Evolutionary conservation across 2,888 invertebrate genomes (phyloP).

Genomic region (Gisinianus flammeolus): DNA sequence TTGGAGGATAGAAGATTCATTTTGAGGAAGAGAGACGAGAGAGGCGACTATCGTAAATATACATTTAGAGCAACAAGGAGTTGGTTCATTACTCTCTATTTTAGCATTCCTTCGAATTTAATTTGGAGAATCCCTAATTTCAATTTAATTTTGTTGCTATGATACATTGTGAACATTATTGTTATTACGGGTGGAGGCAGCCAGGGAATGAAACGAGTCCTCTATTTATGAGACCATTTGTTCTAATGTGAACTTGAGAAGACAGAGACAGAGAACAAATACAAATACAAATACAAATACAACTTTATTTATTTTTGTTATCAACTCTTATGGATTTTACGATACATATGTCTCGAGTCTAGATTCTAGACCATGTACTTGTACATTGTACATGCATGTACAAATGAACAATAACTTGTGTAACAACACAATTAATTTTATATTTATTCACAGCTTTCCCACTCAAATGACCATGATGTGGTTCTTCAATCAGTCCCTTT

Average conservation of each 20-base stretch:
- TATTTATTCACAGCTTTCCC: slow-evolving; percentile 67
- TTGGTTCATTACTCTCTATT: slow-evolving; percentile 14
- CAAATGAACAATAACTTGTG: too few species aligned
- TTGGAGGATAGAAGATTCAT: not conserved
- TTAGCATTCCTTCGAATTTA: slow-evolving; percentile 21
- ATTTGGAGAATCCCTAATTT: slow-evolving; percentile 18
- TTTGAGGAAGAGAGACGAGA: not conserved
- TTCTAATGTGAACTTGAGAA: too few species aligned
- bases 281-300: too few species aligned
- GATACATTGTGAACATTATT: slow-evolving; percentile 20
- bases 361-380: too few species aligned
- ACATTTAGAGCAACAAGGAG: slow-evolving; percentile 22
- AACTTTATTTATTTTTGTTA: too few species aligned
- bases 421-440: too few species aligned
- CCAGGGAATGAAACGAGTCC: too few species aligned
- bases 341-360: too few species aligned
- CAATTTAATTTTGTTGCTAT: slow-evolving; percentile 31
- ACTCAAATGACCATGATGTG: slow-evolving; percentile 71
- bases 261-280: too few species aligned
- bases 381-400: too few species aligned
- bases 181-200: not conserved
- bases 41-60: slow-evolving; percentile 20
- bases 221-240: too few species aligned
- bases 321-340: too few species aligned
- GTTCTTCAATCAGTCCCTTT: slow-evolving; percentile 73